phyloP scores from a whole-genome alignment of 2,797 vertebrate genomes.

The Loriculus beryllinus region DNA sequence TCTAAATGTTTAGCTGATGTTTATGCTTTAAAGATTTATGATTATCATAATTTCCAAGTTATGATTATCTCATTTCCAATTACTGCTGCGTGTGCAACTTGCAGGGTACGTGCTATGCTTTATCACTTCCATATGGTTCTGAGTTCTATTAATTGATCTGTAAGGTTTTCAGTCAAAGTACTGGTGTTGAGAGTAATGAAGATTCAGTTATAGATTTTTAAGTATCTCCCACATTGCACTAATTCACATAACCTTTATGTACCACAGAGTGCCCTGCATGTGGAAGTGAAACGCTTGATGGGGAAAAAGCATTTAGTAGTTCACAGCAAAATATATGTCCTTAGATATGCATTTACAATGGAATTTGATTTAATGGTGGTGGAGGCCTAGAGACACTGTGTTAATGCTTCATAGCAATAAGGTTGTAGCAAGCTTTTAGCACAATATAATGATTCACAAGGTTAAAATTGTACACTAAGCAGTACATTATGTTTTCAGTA shows the following conservation, averaged over 20 bases:
- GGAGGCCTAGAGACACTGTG: neutral
- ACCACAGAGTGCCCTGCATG: neutral
- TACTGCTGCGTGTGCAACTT: neutral
- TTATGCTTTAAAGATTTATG: neutral
- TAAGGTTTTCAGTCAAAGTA: neutral
- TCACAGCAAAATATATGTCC: neutral
- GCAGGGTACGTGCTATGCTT: neutral
- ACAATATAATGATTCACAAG: conserved; percentile 36
- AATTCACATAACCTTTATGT: conserved; percentile 34
- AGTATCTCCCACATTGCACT: neutral
- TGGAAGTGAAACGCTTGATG: neutral
- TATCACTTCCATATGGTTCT: neutral
- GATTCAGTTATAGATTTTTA: neutral
- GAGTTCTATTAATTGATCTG: neutral
- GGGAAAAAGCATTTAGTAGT: neutral
- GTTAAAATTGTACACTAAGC: conserved; percentile 39
- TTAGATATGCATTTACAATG: conserved; percentile 28
- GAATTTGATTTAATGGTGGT: conserved; percentile 35
- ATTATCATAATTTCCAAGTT: too few species aligned
- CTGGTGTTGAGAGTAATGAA: neutral
- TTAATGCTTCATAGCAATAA: conserved; percentile 10
- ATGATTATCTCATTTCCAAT: neutral
- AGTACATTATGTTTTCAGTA: conserved; percentile 15
- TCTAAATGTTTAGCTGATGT: neutral
- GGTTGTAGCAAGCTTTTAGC: conserved; percentile 41